Evolutionary conservation across 2,113 vertebrate genomes (phyloP).

Genomic region (Cyprinodon brontotheroides): DNA sequence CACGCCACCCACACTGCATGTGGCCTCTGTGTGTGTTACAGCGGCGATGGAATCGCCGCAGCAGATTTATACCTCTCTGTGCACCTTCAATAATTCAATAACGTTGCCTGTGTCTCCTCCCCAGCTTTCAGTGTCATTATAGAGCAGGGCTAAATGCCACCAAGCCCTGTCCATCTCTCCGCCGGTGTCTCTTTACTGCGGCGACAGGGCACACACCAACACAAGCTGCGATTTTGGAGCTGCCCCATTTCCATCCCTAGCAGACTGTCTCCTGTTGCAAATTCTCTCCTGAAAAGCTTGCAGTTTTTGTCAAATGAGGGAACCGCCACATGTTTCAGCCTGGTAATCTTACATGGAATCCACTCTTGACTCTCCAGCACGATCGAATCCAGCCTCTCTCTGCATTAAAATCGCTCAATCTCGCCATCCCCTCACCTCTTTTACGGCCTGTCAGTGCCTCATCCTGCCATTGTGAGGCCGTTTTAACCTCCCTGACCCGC

Average conservation of each 20-base stretch:
- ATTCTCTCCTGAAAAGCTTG: conserved; percentile 28
- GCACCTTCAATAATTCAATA: conserved; percentile 79
- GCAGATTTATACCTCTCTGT: conserved; percentile 75
- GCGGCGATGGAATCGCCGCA: conserved; percentile 58
- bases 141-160: conserved; percentile 74
- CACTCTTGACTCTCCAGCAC: neutral
- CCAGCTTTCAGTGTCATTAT: conserved; percentile 70
- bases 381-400: conserved; percentile 13
- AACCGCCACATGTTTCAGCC: conserved; percentile 22
- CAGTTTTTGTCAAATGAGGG: conserved; percentile 16
- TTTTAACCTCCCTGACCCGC: conserved; percentile 71
- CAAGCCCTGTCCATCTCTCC: conserved; percentile 61
- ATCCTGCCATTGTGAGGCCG: conserved; percentile 59
- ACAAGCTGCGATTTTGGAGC: conserved; percentile 17
- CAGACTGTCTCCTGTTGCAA: conserved; percentile 48
- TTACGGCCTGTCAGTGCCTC: conserved; percentile 56
- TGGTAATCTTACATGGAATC: conserved; percentile 8
- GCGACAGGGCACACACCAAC: conserved; percentile 25
- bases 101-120: conserved; percentile 69
- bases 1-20: conserved; percentile 64
- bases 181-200: conserved; percentile 43
- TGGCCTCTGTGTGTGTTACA: conserved; percentile 57
- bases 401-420: conserved; percentile 52
- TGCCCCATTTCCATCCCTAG: conserved; percentile 53
- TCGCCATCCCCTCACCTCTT: conserved; percentile 43